Base-by-base conservation (phyloP, 2,113 vertebrate genomes). In the Ptyas mucosa region DNA sequence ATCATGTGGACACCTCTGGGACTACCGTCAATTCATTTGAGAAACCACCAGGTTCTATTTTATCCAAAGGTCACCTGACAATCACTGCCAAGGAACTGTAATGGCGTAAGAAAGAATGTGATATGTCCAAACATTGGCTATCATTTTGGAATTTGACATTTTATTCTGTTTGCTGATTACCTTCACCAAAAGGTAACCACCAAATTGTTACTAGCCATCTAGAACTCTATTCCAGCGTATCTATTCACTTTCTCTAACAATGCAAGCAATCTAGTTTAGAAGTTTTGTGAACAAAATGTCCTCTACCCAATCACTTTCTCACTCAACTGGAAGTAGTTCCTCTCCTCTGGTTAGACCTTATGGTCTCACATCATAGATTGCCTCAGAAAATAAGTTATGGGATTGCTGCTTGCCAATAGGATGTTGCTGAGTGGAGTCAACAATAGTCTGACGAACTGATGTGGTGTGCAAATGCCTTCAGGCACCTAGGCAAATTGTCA, bases 401-500 rank as follows among this genome's bases (percentile, higher is more conserved):
- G 52, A 93, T 91, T 85, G 39, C 88, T 53, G 39, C 3, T 88
- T 93, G 95, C 89, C 55, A 61, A 75, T 64, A 81, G 91, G 94
- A 88, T 92, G 92, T 94, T 55, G 1, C 11, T 85, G 0, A 91
- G 0, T 91, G 95, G 54, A 96, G 21, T 94, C 94, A 94, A 18
- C 93, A 94, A 94, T 93, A 86, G 85, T 0, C 92, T 64, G 92
- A 69, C 81, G 94, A 94, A 90, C 58, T 91, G 51, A 0, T 95
- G 94, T 95, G 90, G 6, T 93, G 8, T 34, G 1, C 92, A 96
- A 69, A 49, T 0, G 58, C 86, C 91, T 91, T 39, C 89, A 54
- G 85, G 88, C 91, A 95, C 94, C 92, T 95, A 91, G 94, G 91
- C 92, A 91, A 94, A 94, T 69, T n/a, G 91, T 88, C 89, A 88